Conservation (phyloP, 2,113 vertebrate species). For the Plectropomus leopardus region DNA sequence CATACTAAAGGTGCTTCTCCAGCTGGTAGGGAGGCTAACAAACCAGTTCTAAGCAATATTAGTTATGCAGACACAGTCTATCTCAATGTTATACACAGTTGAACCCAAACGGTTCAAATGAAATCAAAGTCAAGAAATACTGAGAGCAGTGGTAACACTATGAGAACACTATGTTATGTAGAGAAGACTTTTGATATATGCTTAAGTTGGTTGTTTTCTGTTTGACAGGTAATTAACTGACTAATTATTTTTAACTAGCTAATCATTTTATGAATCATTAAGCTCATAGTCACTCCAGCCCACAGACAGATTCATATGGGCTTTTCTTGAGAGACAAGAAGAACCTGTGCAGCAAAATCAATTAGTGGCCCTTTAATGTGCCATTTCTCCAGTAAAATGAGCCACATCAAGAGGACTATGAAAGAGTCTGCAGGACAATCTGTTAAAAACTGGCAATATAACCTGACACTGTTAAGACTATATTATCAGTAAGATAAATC, state of each 20-base stretch:
- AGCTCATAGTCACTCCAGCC: slow-evolving; percentile 27
- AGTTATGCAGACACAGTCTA: not conserved
- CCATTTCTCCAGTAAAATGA: slow-evolving; percentile 6
- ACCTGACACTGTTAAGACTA: not conserved
- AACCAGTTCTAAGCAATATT: not conserved
- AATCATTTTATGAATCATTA: slow-evolving; percentile 67
- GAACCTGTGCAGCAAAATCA: slow-evolving; percentile 42
- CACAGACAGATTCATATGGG: slow-evolving; percentile 11
- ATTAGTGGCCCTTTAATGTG: slow-evolving; percentile 28
- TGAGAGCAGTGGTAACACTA: not conserved
- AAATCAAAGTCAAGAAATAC: not conserved
- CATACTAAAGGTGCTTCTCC: not conserved
- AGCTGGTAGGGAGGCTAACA: too few relatives aligned
- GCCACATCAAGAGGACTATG: not conserved
- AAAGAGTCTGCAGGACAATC: not conserved
- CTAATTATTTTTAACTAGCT: slow-evolving; percentile 57
- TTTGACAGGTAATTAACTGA: slow-evolving; percentile 46
- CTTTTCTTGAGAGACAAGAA: slow-evolving; percentile 47
- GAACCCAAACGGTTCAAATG: not conserved
- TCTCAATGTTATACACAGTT: not conserved
- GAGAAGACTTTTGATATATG: slow-evolving; percentile 32
- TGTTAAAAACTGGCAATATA: not conserved
- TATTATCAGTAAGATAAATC: not conserved
- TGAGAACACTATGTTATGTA: not conserved
- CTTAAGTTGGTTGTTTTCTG: slow-evolving; percentile 30